Conservation (phyloP, 2,888 invertebrate species). For the Cenopis cana region DNA sequence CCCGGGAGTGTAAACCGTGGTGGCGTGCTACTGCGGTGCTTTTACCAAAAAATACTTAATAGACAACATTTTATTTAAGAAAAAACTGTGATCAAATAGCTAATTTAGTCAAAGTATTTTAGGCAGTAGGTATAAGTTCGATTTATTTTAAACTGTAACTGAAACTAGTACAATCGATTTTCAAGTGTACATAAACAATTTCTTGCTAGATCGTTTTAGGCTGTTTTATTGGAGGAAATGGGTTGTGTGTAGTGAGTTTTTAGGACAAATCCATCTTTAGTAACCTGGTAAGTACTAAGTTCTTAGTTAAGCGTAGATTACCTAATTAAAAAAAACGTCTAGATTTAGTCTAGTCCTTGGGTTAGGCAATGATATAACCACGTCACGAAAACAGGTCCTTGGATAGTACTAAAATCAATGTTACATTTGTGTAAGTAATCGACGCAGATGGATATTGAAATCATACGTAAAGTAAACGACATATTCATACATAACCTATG, state of each 20-base stretch:
- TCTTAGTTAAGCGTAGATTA: not conserved
- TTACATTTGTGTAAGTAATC: slow-evolving; percentile 1
- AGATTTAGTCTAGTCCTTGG: not conserved
- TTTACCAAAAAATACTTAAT: slow-evolving; percentile 31
- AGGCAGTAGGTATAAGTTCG: slow-evolving; percentile 35
- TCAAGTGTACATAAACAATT: slow-evolving; percentile 35
- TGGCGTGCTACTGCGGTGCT: slow-evolving; percentile 40
- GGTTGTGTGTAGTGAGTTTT: slow-evolving; percentile 43
- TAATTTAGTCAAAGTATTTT: slow-evolving; percentile 26
- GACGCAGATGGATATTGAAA: slow-evolving; percentile 8
- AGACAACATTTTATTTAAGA: slow-evolving; percentile 36
- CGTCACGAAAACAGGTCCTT: slow-evolving; percentile 20
- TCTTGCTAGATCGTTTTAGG: slow-evolving; percentile 24
- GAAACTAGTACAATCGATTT: slow-evolving; percentile 34
- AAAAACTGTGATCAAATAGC: slow-evolving; percentile 46
- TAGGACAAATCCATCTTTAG: slow-evolving; percentile 7
- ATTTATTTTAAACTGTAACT: slow-evolving; percentile 30
- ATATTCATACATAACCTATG: not conserved
- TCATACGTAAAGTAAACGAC: slow-evolving; percentile 16
- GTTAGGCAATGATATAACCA: slow-evolving; percentile 21
- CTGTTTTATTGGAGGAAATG: slow-evolving; percentile 33
- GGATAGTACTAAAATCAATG: slow-evolving; percentile 29
- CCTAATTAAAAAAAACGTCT: not conserved
- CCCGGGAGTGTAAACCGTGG: slow-evolving; percentile 32
- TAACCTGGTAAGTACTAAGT: slow-evolving; percentile 29